Conservation (phyloP, 2,113 vertebrate genomes). For the Cromileptes altivelis region DNA sequence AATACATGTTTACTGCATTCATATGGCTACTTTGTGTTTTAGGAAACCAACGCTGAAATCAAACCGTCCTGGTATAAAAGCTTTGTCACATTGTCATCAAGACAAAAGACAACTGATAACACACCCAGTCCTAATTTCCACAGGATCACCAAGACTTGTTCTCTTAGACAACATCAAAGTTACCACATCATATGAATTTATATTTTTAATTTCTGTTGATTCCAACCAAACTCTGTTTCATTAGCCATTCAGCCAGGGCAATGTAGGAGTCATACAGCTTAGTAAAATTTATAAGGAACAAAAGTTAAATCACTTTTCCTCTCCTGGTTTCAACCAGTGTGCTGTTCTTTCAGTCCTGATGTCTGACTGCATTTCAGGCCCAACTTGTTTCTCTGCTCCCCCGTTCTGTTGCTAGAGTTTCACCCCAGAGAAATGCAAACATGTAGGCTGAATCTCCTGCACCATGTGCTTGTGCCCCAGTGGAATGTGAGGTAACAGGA, state of each 20-base stretch:
- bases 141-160: not conserved
- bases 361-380: not conserved
- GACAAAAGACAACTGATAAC: not conserved
- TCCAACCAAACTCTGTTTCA: not conserved
- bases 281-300: not conserved
- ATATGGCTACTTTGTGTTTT: not conserved
- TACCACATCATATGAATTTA: no score
- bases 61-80: not conserved
- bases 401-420: not conserved
- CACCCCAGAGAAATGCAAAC: not conserved
- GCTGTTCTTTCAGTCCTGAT: not conserved
- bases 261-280: no score
- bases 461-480: constrained; percentile 34
- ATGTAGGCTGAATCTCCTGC: constrained; percentile 1
- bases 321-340: not conserved
- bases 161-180: not conserved
- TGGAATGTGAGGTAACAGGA: constrained; percentile 26
- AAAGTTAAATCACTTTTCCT: not conserved
- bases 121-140: not conserved
- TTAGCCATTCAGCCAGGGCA: no score
- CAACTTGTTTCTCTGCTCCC: not conserved
- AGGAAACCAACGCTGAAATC: not conserved
- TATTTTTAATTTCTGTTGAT: no score
- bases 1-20: not conserved
- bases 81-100: not conserved